Conservation (phyloP, 2,888 invertebrate genomes). For the Dasysyrphus tricinctus region DNA sequence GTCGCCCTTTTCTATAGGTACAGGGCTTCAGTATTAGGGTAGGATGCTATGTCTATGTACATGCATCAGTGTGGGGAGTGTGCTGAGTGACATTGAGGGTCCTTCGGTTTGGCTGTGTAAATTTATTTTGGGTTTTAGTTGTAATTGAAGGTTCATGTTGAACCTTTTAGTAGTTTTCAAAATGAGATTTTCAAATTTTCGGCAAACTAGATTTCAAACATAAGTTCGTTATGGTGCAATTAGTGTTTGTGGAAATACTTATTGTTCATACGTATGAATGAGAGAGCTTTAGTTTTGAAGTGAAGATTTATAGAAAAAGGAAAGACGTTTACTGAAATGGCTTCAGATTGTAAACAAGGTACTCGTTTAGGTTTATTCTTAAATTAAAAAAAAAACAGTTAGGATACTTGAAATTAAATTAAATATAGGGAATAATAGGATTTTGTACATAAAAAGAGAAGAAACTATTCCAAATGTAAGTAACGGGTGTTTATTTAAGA, state of each 20-base stretch:
- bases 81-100: conserved; percentile 55
- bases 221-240: conserved; percentile 38
- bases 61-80: background rate
- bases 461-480: too few species aligned
- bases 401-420: too few species aligned
- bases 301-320: background rate
- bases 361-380: background rate
- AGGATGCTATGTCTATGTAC: background rate
- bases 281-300: background rate
- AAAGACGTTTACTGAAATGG: background rate
- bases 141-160: conserved; percentile 69
- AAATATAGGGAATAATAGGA: too few species aligned
- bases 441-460: too few species aligned
- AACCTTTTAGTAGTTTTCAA: conserved; percentile 62
- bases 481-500: too few species aligned
- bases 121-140: conserved; percentile 64
- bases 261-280: background rate
- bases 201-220: conserved; percentile 50
- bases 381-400: too few species aligned
- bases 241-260: conserved; percentile 55
- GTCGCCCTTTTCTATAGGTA: background rate
- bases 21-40: background rate
- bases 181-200: conserved; percentile 61
- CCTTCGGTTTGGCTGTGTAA: conserved; percentile 47
- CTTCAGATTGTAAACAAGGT: background rate